Percentiles rank a stretch among this genome's conserved stretches.
phyloP scores from a whole-genome alignment of 2,888 invertebrate species.

The Meganola albula region DNA sequence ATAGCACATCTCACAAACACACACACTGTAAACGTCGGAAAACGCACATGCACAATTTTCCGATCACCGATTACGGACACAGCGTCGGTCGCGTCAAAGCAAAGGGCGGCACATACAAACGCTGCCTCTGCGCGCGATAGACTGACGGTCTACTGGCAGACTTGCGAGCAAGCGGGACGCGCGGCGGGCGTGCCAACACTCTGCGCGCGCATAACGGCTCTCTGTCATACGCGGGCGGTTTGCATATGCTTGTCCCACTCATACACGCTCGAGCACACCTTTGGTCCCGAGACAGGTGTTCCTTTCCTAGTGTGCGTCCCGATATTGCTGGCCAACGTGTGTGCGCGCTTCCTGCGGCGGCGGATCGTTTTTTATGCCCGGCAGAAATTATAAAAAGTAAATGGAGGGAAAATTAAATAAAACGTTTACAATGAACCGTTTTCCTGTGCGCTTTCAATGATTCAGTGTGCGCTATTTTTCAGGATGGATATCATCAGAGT shows the following conservation, averaged over 20 bases:
- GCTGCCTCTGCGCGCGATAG: slow-evolving; percentile 73
- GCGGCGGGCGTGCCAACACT: slow-evolving; percentile 69
- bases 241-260: slow-evolving; percentile 49
- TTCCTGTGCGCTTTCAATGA: slow-evolving; percentile 75
- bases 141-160: slow-evolving; percentile 59
- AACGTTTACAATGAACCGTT: slow-evolving; percentile 77
- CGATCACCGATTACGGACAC: slow-evolving; percentile 75
- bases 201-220: slow-evolving; percentile 68
- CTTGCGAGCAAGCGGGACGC: slow-evolving; percentile 67
- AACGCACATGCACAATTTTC: slow-evolving; percentile 78
- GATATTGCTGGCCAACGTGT: slow-evolving; percentile 49
- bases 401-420: slow-evolving; percentile 78
- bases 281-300: slow-evolving; percentile 77
- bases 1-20: slow-evolving; percentile 77
- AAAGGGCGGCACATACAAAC: slow-evolving; percentile 64
- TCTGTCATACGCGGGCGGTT: slow-evolving; percentile 43
- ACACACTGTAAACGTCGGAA: slow-evolving; percentile 74
- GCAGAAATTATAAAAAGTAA: slow-evolving; percentile 77
- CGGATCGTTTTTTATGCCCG: slow-evolving; percentile 76
- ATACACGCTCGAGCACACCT: slow-evolving; percentile 69
- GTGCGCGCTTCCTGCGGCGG: slow-evolving; percentile 73
- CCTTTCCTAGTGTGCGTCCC: slow-evolving; percentile 66
- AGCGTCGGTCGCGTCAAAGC: slow-evolving; percentile 72
- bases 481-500: slow-evolving; percentile 51
- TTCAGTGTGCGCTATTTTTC: slow-evolving; percentile 72